Evolutionary conservation across 2,797 vertebrate genomes (phyloP).

Genomic region (Alcedo quadribrachys): DNA sequence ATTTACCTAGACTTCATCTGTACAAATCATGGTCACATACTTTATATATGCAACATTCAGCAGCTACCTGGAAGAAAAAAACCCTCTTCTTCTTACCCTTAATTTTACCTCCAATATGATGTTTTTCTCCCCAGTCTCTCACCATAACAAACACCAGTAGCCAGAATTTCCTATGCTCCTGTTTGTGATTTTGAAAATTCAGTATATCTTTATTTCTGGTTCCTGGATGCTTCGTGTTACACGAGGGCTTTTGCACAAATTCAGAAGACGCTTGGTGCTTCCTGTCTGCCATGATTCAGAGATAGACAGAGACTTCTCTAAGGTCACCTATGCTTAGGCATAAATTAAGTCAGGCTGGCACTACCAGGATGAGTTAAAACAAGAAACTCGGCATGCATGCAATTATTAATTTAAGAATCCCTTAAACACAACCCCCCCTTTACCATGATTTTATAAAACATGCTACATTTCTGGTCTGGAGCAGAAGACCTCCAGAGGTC

Average conservation of each 20-base stretch:
- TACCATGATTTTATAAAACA: background rate
- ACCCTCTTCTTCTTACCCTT: background rate
- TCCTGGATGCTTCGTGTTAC: background rate
- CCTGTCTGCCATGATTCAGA: background rate
- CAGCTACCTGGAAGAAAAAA: background rate
- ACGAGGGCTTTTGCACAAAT: background rate
- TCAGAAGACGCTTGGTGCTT: background rate
- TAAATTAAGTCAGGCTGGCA: background rate
- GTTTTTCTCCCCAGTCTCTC: background rate
- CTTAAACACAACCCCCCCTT: background rate
- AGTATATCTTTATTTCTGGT: background rate
- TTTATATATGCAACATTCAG: background rate
- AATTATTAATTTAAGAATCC: background rate
- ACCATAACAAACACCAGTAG: background rate
- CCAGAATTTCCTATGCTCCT: background rate
- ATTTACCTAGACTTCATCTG: background rate
- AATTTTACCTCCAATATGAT: background rate
- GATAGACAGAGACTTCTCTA: background rate
- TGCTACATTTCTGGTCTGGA: background rate
- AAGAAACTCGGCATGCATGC: background rate
- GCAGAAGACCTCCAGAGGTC: background rate
- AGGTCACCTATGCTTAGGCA: background rate
- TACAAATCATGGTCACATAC: background rate
- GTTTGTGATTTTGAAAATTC: background rate
- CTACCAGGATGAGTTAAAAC: background rate